Percentiles rank a stretch among this genome's conserved stretches.
These are phyloP conservation scores for Cygnus atratus DNA, from an alignment of 2,113 vertebrate genomes.

Conservation along the genomic window DNA sequence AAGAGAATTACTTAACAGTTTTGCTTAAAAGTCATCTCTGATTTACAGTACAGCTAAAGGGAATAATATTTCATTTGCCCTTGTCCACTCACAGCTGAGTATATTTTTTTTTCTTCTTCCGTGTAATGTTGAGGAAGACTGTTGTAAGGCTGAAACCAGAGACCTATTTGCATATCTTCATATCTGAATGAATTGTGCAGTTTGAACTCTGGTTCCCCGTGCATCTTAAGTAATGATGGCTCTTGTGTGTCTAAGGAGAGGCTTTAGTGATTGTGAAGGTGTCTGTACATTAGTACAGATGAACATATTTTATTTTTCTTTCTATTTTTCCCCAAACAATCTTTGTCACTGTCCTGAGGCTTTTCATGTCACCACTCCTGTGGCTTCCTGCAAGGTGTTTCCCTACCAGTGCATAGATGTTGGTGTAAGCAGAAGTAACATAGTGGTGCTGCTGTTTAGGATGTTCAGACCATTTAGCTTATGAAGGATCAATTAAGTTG, in stretches of 20 bases:
- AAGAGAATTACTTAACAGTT: background rate
- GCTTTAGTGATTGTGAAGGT: background rate
- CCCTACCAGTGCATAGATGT: background rate
- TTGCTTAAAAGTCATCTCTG: background rate
- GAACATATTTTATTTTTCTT: background rate
- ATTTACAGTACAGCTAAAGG: background rate
- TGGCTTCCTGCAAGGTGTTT: background rate
- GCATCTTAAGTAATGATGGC: background rate
- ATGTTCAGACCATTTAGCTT: background rate
- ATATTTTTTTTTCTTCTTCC: background rate
- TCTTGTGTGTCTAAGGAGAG: background rate
- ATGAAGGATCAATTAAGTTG: background rate
- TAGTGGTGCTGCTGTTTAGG: background rate
- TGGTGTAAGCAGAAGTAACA: background rate
- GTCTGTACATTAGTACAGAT: background rate
- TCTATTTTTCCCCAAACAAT: background rate
- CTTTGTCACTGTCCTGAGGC: background rate
- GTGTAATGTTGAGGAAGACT: background rate
- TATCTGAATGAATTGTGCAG: background rate
- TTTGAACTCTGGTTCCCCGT: fast-evolving
- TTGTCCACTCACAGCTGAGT: background rate
- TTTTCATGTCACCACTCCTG: fast-evolving
- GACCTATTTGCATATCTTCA: background rate
- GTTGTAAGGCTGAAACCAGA: background rate
- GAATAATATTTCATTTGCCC: background rate